Percentiles rank a stretch among this genome's conserved stretches.
Conservation (phyloP, 37 sponge, comb jelly and placozoan genomes). For the Spongia lamella region DNA sequence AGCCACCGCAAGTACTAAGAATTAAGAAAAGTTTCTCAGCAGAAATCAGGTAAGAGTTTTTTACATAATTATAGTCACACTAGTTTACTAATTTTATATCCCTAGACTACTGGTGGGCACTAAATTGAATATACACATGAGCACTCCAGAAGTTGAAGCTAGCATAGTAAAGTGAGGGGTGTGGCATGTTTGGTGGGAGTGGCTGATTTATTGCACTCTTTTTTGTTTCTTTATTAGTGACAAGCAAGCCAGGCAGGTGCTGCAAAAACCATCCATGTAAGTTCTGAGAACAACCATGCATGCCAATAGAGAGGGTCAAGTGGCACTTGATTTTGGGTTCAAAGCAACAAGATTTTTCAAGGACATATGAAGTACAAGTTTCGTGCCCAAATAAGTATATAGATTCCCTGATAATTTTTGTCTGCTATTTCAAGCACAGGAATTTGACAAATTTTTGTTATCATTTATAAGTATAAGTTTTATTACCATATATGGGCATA, state of each 20-base stretch:
- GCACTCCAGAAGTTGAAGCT: conserved; percentile 77
- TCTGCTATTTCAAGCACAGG: no score
- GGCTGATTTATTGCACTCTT: not conserved
- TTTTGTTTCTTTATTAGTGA: conserved; percentile 69
- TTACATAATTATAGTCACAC: not conserved
- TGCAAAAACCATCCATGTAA: conserved; percentile 64
- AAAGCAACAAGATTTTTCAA: no score
- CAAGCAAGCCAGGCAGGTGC: conserved; percentile 77
- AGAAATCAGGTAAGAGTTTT: conserved; percentile 63
- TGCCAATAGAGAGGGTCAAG: no score
- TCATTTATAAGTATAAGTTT: no score
- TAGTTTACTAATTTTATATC: no score
- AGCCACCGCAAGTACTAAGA: conserved; percentile 98
- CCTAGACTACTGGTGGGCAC: conserved; percentile 86
- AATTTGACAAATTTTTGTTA: no score
- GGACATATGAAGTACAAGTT: no score
- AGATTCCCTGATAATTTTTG: no score
- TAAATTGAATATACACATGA: conserved; percentile 86
- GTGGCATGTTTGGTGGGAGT: not conserved
- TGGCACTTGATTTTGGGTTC: no score
- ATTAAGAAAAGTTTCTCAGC: conserved; percentile 90
- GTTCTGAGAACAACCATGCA: no score
- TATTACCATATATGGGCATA: no score
- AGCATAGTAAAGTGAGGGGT: conserved; percentile 79
- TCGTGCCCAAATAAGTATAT: no score